Percentiles rank a stretch among this genome's conserved stretches.
phyloP scores from a whole-genome alignment of 2,113 vertebrate species.

The Agapornis roseicollis region DNA sequence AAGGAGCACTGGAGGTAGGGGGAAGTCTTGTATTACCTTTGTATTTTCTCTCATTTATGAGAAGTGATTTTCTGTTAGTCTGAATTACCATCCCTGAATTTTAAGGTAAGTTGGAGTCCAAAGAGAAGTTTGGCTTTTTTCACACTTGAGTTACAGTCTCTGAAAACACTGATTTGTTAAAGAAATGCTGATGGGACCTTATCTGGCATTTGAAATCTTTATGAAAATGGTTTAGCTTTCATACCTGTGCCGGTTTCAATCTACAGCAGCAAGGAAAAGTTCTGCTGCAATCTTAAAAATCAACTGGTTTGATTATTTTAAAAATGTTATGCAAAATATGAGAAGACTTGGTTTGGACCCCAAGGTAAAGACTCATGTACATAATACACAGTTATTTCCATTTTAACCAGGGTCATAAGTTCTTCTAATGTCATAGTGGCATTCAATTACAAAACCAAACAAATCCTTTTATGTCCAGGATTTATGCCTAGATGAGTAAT shows the following conservation, averaged over 20 bases:
- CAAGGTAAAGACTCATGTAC: not conserved
- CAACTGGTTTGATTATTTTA: not conserved
- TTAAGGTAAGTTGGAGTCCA: not conserved
- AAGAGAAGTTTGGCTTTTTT: not conserved
- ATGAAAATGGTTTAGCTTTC: not conserved
- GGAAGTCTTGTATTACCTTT: not conserved
- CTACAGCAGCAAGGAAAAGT: not conserved
- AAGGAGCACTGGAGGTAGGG: not conserved
- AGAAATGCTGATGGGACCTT: not conserved
- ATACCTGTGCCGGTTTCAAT: not conserved
- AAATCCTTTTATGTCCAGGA: not conserved
- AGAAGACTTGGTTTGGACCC: not conserved
- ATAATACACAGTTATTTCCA: not conserved
- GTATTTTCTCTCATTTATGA: not conserved
- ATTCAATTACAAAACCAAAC: not conserved
- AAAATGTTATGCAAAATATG: not conserved
- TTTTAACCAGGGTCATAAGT: not conserved
- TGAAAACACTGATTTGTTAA: constrained; percentile 14
- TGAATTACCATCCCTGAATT: not conserved
- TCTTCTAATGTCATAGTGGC: not conserved
- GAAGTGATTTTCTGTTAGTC: not conserved
- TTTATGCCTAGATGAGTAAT: not conserved
- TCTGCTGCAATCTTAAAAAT: not conserved
- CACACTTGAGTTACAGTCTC: not conserved
- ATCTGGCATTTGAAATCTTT: constrained; percentile 12